A percentile compares a stretch with the other conserved stretches of the same genome.
Conservation (phyloP, 2,113 vertebrate species). For the Pachypanchax playfairii region DNA sequence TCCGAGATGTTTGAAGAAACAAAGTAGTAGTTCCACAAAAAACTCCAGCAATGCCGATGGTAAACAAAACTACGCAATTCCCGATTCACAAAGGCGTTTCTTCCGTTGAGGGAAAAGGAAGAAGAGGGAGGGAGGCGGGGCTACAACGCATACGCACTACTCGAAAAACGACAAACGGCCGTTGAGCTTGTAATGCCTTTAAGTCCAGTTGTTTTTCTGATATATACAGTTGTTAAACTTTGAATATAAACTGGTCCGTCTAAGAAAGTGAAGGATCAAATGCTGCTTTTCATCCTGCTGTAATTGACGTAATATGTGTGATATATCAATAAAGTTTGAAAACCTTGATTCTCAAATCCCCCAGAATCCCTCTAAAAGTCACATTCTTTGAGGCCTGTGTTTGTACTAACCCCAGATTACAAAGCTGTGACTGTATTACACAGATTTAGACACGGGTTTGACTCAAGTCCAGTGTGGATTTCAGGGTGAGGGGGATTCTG, state of each 20-base stretch:
- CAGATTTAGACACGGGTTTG: slow-evolving; percentile 46
- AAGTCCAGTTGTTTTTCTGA: background rate
- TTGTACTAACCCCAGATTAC: slow-evolving; percentile 39
- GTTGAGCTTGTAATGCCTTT: no score
- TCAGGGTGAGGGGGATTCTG: slow-evolving; percentile 34
- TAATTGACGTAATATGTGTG: background rate
- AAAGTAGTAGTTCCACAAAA: no score
- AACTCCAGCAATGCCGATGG: no score
- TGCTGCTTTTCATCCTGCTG: background rate
- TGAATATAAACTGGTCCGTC: background rate
- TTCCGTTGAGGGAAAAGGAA: no score
- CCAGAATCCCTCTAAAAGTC: background rate
- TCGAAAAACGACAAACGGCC: no score
- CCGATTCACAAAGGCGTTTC: no score
- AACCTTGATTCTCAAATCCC: slow-evolving; percentile 7
- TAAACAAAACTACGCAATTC: no score
- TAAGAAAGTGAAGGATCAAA: background rate
- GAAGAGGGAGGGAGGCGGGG: no score
- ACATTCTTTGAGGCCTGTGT: slow-evolving; percentile 17
- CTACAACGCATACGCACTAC: no score
- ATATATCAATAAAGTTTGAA: background rate
- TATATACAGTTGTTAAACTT: background rate
- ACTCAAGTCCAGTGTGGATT: slow-evolving; percentile 42
- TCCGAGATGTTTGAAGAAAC: no score
- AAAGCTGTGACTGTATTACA: slow-evolving; percentile 46